Conservation (phyloP, 2,797 vertebrate species). For the Melanotaenia parkinsoni region DNA sequence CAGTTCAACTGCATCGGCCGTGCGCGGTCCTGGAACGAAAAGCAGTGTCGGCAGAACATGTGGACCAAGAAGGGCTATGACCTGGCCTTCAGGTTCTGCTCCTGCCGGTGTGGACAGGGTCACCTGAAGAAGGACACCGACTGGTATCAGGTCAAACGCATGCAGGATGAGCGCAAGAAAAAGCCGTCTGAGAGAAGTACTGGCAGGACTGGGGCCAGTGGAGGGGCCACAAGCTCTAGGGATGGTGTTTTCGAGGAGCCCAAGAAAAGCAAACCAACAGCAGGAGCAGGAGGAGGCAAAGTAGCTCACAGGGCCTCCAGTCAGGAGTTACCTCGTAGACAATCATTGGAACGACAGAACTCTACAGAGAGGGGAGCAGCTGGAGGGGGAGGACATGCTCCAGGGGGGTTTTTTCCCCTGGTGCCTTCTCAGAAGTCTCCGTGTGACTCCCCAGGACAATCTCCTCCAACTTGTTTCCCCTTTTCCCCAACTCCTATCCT, state of each 20-base stretch:
- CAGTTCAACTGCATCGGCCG: conserved; percentile 99
- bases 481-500: conserved; percentile 81
- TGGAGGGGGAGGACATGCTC: conserved; percentile 25
- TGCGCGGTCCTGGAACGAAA: conserved; percentile 98
- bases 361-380: conserved; percentile 88
- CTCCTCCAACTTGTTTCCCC: conserved; percentile 90
- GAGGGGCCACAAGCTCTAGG: conserved; percentile 39
- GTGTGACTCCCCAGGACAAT: conserved; percentile 92
- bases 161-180: conserved; percentile 97
- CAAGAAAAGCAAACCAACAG: conserved; percentile 86
- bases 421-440: conserved; percentile 85
- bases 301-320: conserved; percentile 85
- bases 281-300: conserved; percentile 77
- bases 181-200: conserved; percentile 87
- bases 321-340: conserved; percentile 91
- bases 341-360: conserved; percentile 94
- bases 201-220: conserved; percentile 74
- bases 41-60: conserved; percentile 99
- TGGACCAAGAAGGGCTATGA: conserved; percentile 99
- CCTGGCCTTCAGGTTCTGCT: conserved; percentile 97
- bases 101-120: conserved; percentile 96
- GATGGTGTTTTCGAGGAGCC: conserved; percentile 87
- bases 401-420: conserved; percentile 66
- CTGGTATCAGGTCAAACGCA: conserved; percentile 97
- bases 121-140: conserved; percentile 98